Conservation (phyloP, 2,113 vertebrate species). For the Cnemophilus loriae region DNA sequence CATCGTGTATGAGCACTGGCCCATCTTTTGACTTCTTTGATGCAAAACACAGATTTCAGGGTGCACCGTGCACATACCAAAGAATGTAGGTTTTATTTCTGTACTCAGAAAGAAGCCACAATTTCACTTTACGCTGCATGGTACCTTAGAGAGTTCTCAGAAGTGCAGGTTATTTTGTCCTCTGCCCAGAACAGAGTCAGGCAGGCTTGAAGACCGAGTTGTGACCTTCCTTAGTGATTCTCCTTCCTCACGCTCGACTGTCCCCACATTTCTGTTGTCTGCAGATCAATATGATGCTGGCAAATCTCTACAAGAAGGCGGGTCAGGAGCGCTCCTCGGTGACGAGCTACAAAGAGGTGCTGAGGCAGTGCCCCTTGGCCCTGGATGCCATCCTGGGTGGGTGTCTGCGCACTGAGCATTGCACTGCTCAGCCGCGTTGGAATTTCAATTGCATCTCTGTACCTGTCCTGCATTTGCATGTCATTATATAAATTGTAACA, state of each 20-base stretch:
- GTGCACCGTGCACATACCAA: background rate
- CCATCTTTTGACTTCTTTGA: background rate
- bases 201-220: background rate
- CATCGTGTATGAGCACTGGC: background rate
- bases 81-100: background rate
- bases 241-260: background rate
- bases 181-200: background rate
- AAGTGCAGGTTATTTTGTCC: background rate
- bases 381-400: slow-evolving; percentile 95
- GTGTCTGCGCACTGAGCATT: background rate
- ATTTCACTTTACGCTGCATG: fast-evolving
- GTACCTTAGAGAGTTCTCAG: background rate
- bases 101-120: background rate
- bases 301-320: slow-evolving; percentile 94
- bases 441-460: background rate
- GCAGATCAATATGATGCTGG: slow-evolving; percentile 99
- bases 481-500: background rate
- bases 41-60: background rate
- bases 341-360: slow-evolving; percentile 97
- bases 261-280: background rate
- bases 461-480: background rate
- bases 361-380: slow-evolving; percentile 93
- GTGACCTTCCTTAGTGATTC: background rate
- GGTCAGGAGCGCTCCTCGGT: slow-evolving; percentile 96
- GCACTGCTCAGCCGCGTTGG: background rate